Evolutionary conservation across 2,888 invertebrate genomes (phyloP).

Genomic region (Malacosoma neustria): DNA sequence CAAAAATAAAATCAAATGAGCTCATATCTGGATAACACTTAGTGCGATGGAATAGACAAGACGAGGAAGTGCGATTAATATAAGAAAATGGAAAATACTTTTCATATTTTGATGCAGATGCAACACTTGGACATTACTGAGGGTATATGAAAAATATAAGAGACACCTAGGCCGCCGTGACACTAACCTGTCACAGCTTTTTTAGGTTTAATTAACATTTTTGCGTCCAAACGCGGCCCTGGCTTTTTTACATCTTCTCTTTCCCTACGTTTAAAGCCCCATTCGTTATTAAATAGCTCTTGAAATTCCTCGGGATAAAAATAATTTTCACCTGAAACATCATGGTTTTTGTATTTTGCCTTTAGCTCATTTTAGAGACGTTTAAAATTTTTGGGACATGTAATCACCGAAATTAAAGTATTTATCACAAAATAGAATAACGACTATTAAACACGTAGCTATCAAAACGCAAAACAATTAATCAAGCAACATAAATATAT

Average conservation of each 20-base stretch:
- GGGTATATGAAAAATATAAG: conserved; percentile 55
- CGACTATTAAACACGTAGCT: conserved; percentile 37
- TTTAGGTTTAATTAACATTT: conserved; percentile 73
- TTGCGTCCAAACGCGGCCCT: conserved; percentile 86
- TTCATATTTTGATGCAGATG: conserved; percentile 27
- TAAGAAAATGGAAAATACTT: conserved; percentile 31
- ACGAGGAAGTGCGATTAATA: conserved; percentile 50
- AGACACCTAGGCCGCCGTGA: conserved; percentile 56
- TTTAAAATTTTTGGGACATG: conserved; percentile 27
- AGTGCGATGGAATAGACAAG: conserved; percentile 56
- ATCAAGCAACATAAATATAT: conserved; percentile 47
- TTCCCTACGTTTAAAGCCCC: conserved; percentile 91
- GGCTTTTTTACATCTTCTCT: conserved; percentile 95
- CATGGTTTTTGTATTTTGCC: conserved; percentile 46
- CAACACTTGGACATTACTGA: conserved; percentile 29
- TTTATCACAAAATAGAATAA: conserved; percentile 26
- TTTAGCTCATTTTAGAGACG: conserved; percentile 26
- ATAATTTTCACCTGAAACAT: conserved; percentile 73
- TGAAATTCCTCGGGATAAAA: conserved; percentile 70
- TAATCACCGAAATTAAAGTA: conserved; percentile 29
- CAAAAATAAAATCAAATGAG: conserved; percentile 44
- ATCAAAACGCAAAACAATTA: conserved; percentile 46
- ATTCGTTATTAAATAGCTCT: conserved; percentile 77
- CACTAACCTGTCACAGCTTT: conserved; percentile 73
- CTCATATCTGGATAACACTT: conserved; percentile 50